Base-by-base conservation (phyloP, 1,140 invertebrate species). In the Euglossa dilemma region DNA sequence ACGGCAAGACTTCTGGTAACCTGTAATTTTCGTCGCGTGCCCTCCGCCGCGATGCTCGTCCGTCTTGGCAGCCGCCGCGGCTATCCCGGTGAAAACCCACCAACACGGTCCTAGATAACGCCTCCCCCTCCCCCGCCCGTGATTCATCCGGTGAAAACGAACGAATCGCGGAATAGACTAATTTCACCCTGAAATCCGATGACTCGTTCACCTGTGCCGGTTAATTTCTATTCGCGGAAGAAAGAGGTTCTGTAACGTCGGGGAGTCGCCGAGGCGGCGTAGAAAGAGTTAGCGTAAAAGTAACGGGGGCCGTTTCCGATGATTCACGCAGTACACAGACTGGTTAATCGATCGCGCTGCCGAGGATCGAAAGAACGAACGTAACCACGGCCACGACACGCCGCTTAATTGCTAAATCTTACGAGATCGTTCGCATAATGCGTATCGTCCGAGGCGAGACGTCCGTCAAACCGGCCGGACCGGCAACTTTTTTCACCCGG, bases 401-500 rank as follows among this genome's bases (percentile, higher is more conserved):
- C 23, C 25, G 43, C 20, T 59, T 45, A 43, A 75, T 54, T 59
- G n/a, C 23, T 66, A 73, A 56, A 85, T 75, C 52, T 36, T 28
- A 72, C 57, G 64, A 57, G 52, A 54, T 50, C 63, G 64, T 57
- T 28, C 28, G 80, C 57, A 59, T 83, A 84, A 85, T 78, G 73
- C 18, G 57, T 75, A n/a, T 56, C 80, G 56, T 64, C n/a, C 28
- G 20, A 20, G 20, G 11, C 28, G 18, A 25, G 50, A 18, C 18
- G 20, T 43, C 52, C 52, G 57, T 67, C 25, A 84, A 84, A 79
- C 69, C 36, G 75, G 54, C 84, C 36, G 73, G 45, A 72, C 56
- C 12, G 54, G 25, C 80, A 56, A 83, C 54, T 72, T 69, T 78
- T 83, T 79, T 78, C 67, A 73, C 25, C 56, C 54, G 36, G 23